Conservation (phyloP, 2,113 vertebrate genomes). For the Alectura lathami region DNA sequence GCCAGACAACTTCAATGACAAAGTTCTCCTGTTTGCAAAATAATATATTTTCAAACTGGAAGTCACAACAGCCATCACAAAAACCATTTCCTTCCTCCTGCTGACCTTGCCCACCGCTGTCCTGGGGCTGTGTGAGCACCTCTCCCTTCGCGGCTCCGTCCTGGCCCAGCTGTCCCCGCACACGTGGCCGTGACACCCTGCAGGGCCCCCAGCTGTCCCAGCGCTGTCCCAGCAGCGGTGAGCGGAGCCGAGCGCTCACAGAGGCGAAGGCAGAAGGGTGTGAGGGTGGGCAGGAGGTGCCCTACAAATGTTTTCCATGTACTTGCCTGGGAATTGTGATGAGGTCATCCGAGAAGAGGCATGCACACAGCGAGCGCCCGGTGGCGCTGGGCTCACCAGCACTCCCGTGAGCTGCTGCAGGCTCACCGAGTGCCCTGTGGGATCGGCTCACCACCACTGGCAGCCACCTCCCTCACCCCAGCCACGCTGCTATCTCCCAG, state of each 20-base stretch:
- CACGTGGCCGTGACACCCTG: accelerated
- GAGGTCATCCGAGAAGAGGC: not conserved
- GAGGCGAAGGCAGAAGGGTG: not conserved
- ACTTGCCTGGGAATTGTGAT: not conserved
- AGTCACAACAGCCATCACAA: not conserved
- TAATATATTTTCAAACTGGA: not conserved
- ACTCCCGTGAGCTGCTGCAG: no score
- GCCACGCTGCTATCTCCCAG: not conserved
- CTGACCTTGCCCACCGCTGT: not conserved
- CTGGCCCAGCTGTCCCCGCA: not conserved
- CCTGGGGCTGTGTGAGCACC: not conserved
- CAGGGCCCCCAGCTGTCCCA: no score
- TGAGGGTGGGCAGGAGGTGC: not conserved
- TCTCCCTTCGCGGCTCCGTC: not conserved
- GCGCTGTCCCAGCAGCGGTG: not conserved
- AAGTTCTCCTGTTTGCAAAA: not conserved
- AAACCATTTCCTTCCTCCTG: not conserved
- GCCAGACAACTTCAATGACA: not conserved
- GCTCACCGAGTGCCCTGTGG: not conserved
- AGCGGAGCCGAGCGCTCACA: not conserved
- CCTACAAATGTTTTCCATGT: not conserved
- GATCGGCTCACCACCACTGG: not conserved
- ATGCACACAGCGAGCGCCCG: not conserved
- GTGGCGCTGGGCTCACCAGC: no score
- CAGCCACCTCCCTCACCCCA: not conserved